A percentile compares a stretch with the other conserved stretches of the same genome.
These are phyloP conservation scores for Yponomeuta plumbellus DNA, from an alignment of 2,888 invertebrate genomes.

Conservation along the genomic window DNA sequence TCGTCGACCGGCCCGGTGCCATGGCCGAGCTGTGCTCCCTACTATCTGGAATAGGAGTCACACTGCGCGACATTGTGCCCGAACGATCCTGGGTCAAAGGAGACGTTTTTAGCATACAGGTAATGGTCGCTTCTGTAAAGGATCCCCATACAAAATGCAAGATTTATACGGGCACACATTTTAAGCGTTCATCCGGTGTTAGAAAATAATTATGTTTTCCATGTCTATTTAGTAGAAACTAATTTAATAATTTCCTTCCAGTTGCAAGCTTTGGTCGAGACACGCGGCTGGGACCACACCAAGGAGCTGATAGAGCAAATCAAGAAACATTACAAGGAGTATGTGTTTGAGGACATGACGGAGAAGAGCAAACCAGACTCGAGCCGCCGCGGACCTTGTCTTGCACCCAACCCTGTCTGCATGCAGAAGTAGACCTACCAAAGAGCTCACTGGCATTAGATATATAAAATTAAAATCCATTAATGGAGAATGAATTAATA, in stretches of 20 bases:
- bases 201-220: not conserved
- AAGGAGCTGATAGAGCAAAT: constrained; percentile 55
- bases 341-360: constrained; percentile 50
- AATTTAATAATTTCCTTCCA: constrained; percentile 41
- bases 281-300: constrained; percentile 87
- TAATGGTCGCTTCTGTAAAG: constrained; percentile 24
- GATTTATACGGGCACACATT: too few relatives aligned
- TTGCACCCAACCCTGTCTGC: constrained; percentile 64
- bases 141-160: not conserved
- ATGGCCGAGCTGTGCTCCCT: constrained; percentile 88
- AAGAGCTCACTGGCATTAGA: not conserved
- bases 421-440: constrained; percentile 45
- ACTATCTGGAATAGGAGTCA: constrained; percentile 85
- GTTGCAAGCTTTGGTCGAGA: constrained; percentile 92
- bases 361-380: constrained; percentile 35
- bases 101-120: constrained; percentile 83
- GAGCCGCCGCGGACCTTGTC: constrained; percentile 43
- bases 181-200: not conserved
- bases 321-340: constrained; percentile 80
- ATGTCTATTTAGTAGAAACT: not conserved
- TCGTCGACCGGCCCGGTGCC: constrained; percentile 90
- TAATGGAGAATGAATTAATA: too few relatives aligned
- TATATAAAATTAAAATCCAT: not conserved
- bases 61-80: constrained; percentile 94
- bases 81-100: constrained; percentile 95